These are phyloP conservation scores for Fukomys damarensis DNA, from an alignment of 2,113 vertebrate species.

Conservation along the genomic window DNA sequence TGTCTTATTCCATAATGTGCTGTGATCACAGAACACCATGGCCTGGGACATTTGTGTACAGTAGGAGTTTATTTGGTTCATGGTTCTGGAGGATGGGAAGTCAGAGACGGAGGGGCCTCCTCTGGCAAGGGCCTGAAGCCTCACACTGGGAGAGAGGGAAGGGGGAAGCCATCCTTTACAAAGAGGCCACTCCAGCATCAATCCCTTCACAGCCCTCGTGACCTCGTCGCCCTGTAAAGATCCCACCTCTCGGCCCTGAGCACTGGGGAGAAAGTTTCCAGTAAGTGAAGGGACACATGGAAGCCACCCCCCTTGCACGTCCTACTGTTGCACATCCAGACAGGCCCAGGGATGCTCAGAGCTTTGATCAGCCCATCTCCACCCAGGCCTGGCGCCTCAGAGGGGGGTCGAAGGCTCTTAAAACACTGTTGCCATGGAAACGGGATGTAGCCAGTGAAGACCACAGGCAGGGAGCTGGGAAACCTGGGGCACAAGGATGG, in stretches of 20 bases:
- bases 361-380: slow-evolving; percentile 61
- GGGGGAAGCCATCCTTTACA: not conserved
- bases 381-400: slow-evolving; percentile 47
- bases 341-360: not conserved
- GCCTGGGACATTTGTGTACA: not conserved
- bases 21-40: not conserved
- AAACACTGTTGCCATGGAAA: slow-evolving; percentile 72
- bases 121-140: not conserved
- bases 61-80: not conserved
- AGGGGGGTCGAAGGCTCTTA: not conserved
- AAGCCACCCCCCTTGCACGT: too few relatives aligned
- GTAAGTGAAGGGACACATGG: not conserved
- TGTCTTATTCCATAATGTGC: not conserved
- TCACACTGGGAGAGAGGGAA: not conserved
- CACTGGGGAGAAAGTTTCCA: not conserved
- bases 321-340: not conserved
- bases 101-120: not conserved
- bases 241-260: not conserved
- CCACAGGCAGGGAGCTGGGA: slow-evolving; percentile 66
- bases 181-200: not conserved
- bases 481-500: slow-evolving; percentile 48
- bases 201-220: not conserved
- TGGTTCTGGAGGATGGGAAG: not conserved
- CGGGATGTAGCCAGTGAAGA: slow-evolving; percentile 69
- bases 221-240: not conserved